Base-by-base conservation (phyloP, 2,113 vertebrate genomes). In the Trogon melanurus region DNA sequence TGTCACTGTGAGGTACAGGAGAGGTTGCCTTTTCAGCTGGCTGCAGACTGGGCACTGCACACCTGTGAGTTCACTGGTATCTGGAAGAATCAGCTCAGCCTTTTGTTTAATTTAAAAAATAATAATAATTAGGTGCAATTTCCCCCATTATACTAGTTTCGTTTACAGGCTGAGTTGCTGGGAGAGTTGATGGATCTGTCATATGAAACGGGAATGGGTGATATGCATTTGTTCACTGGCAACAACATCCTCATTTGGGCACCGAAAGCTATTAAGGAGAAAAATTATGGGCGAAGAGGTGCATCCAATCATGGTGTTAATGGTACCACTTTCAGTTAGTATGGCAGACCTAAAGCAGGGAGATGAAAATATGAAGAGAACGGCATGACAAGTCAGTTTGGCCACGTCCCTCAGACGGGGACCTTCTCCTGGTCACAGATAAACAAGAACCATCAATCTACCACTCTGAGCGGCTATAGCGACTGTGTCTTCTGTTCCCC, bases 401-500 rank as follows among this genome's bases (percentile, higher is more conserved):
- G 11, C 29, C 47, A 21, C 0, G 0, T 88, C 16, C 25, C 15
- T 76, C 36, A 36, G 57, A 17, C 21, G 86, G 26, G 25, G 30
- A 66, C 69, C 13, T n/a, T 83, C 11, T 84, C 41, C 36, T n/a
- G 34, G 26, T 61, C 53, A 69, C 54, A 48, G 26, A 19, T 41
- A 51, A 88, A 27, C 32, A 76, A 34, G 36, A 26, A 58, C 44
- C n/a, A 2, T 61, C 23, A 4, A 34, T 50, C 27, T 22, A 1
- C 8, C 1, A 1, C 66, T 60, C 67, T 0, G 0, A 38, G 71
- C 44, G 51, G 44, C 38, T 34, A 6, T 11, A 61, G 53, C 8
- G 19, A 0, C n/a, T 9, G 65, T 13, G 41, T 44, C 30, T 51
- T 48, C 62, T 73, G 4, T 67, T 71, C 72, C 34, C 25, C 11